phyloP scores from a whole-genome alignment of 1,140 invertebrate genomes.

The Drosophila aff. region DNA sequence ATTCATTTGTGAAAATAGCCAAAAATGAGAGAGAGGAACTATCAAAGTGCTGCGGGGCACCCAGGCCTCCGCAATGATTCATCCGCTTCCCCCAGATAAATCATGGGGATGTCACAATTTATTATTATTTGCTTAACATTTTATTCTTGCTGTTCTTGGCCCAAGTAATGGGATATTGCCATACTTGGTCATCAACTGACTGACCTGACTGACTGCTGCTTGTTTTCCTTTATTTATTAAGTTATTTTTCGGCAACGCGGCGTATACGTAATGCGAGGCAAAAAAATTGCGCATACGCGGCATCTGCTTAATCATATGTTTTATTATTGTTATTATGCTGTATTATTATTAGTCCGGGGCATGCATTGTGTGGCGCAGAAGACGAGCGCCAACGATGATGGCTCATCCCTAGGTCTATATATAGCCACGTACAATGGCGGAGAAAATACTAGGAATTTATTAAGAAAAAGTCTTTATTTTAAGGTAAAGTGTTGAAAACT shows the following conservation, averaged over 20 bases:
- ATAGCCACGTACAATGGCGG: conserved; percentile 13
- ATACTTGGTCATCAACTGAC: conserved; percentile 39
- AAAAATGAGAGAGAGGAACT: conserved; percentile 17
- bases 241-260: conserved; percentile 4
- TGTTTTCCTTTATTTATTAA: conserved; percentile 1
- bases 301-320: conserved; percentile 42
- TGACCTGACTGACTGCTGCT: not conserved
- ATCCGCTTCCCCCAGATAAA: conserved; percentile 9
- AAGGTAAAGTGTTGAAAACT: not conserved
- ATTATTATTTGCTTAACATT: conserved; percentile 3
- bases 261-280: conserved; percentile 42
- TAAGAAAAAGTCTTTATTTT: not conserved
- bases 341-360: conserved; percentile 46
- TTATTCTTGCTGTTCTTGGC: not conserved
- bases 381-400: conserved; percentile 46
- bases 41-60: conserved; percentile 9
- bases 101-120: conserved; percentile 25
- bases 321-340: conserved; percentile 29
- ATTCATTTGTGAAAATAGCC: conserved; percentile 28
- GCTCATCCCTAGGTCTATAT: conserved; percentile 51
- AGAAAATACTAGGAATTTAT: not conserved
- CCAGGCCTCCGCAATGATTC: conserved; percentile 4
- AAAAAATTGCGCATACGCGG: conserved; percentile 70
- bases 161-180: conserved; percentile 40
- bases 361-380: conserved; percentile 68